These are phyloP conservation scores for Lordiphosa mommai DNA, from an alignment of 1,140 invertebrate genomes.

Conservation along the genomic window DNA sequence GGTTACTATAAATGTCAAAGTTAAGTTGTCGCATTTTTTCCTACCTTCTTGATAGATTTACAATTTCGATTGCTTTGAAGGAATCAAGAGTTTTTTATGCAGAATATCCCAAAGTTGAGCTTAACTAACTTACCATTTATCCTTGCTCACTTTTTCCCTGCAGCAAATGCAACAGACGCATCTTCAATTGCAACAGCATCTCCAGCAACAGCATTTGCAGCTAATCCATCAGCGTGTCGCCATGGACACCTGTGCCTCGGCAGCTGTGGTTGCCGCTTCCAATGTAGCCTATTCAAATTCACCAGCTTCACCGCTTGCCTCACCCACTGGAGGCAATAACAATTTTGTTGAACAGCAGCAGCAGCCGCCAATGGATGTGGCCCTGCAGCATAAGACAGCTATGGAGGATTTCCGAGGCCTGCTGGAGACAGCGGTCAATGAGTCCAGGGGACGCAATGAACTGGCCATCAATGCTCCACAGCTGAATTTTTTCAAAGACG, in stretches of 20 bases:
- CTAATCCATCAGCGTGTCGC: slow-evolving; percentile 48
- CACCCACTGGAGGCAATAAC: slow-evolving; percentile 79
- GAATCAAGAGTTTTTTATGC: no score
- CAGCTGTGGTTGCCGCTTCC: background rate
- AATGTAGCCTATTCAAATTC: slow-evolving; percentile 60
- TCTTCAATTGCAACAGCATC: slow-evolving; percentile 53
- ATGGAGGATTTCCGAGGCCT: slow-evolving; percentile 62
- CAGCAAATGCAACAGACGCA: slow-evolving; percentile 51
- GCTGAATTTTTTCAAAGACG: slow-evolving; percentile 61
- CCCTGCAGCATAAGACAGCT: slow-evolving; percentile 45
- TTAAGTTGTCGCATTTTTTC: no score
- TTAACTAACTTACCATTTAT: no score
- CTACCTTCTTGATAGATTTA: no score
- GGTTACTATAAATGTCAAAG: no score
- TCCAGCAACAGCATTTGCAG: slow-evolving; percentile 51
- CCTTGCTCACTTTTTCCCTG: background rate
- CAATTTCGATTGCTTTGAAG: no score
- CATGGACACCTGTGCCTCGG: slow-evolving; percentile 16
- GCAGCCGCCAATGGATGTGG: slow-evolving; percentile 36
- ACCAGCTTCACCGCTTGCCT: slow-evolving; percentile 70
- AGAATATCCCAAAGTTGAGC: no score
- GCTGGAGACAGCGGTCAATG: slow-evolving; percentile 54
- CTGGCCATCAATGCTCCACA: slow-evolving; percentile 40
- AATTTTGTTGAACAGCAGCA: slow-evolving; percentile 78
- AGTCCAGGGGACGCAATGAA: slow-evolving; percentile 43